A percentile compares a stretch with the other conserved stretches of the same genome.
Conservation (phyloP, 2,888 invertebrate species). For the Drosophila anomalata region DNA sequence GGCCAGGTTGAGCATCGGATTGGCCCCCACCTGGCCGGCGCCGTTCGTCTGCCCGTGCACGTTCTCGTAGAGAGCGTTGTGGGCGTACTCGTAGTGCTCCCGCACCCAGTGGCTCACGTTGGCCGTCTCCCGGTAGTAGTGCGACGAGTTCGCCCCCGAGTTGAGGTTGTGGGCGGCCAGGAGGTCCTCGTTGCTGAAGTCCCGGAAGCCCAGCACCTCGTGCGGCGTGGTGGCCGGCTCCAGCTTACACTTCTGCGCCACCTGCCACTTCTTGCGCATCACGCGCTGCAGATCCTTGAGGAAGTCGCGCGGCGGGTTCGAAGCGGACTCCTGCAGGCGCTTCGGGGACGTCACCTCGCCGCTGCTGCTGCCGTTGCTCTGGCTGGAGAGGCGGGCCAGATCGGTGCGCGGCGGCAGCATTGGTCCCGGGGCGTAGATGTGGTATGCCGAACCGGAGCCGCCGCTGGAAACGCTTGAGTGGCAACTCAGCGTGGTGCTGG, state of each 20-base stretch:
- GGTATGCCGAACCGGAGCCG: slow-evolving; percentile 50
- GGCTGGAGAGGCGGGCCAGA: slow-evolving; percentile 88
- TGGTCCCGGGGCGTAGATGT: slow-evolving; percentile 84
- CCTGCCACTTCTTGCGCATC: slow-evolving; percentile 97
- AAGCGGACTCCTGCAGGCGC: slow-evolving; percentile 89
- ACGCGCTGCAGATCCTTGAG: slow-evolving; percentile 95
- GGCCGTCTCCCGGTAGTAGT: slow-evolving; percentile 85
- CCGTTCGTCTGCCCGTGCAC: slow-evolving; percentile 84
- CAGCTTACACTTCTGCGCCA: slow-evolving; percentile 95
- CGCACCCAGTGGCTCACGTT: slow-evolving; percentile 96
- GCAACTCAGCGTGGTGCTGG: slow-evolving; percentile 62
- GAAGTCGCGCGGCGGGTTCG: slow-evolving; percentile 92
- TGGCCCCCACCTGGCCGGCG: slow-evolving; percentile 85
- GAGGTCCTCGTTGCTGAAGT: slow-evolving; percentile 87
- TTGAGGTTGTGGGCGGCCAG: slow-evolving; percentile 81
- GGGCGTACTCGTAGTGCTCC: slow-evolving; percentile 88
- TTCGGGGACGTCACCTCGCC: slow-evolving; percentile 87
- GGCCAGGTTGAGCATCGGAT: too few relatives aligned
- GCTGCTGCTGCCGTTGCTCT: slow-evolving; percentile 74
- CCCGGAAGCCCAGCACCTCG: slow-evolving; percentile 95
- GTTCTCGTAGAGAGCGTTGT: slow-evolving; percentile 88
- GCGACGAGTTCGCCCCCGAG: slow-evolving; percentile 78
- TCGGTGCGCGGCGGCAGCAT: slow-evolving; percentile 91
- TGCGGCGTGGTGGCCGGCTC: slow-evolving; percentile 95
- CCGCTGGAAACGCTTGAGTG: slow-evolving; percentile 21